Percentiles rank a stretch among this genome's conserved stretches.
Evolutionary conservation across 2,113 vertebrate genomes (phyloP).

Genomic region (Rynchops niger): DNA sequence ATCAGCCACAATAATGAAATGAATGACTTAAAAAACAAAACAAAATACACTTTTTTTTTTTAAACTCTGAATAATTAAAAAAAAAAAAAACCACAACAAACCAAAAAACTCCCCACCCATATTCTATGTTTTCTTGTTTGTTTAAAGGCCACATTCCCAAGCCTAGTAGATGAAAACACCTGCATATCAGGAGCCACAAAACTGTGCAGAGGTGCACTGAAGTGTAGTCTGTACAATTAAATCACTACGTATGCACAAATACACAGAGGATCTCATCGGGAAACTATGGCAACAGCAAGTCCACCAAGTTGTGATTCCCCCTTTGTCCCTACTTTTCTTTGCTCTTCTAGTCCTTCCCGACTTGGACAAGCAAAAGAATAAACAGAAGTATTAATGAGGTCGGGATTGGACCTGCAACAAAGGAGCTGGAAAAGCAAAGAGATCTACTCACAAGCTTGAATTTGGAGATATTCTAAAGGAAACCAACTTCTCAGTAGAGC

Average conservation of each 20-base stretch:
- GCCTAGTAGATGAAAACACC: not conserved
- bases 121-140: not conserved
- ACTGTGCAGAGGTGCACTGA: not conserved
- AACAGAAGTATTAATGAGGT: slow-evolving; percentile 13
- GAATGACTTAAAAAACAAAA: not conserved
- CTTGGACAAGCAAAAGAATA: slow-evolving; percentile 7
- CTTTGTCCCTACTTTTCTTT: not conserved
- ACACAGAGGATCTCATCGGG: not conserved
- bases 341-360: not conserved
- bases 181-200: not conserved
- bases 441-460: not conserved
- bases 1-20: not conserved
- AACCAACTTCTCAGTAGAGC: not conserved
- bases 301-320: not conserved
- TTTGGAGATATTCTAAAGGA: not conserved
- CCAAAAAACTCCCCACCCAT: not conserved
- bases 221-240: not conserved
- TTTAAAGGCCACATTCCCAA: slow-evolving; percentile 9
- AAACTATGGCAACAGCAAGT: not conserved
- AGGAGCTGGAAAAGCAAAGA: not conserved
- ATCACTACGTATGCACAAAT: not conserved
- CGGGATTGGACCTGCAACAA: not conserved
- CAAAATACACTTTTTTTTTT: not conserved
- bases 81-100: not conserved
- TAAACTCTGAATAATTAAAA: not conserved